Base-by-base conservation (phyloP, 92 coral and sea anemone genomes). In the Paragorgia papillata region DNA sequence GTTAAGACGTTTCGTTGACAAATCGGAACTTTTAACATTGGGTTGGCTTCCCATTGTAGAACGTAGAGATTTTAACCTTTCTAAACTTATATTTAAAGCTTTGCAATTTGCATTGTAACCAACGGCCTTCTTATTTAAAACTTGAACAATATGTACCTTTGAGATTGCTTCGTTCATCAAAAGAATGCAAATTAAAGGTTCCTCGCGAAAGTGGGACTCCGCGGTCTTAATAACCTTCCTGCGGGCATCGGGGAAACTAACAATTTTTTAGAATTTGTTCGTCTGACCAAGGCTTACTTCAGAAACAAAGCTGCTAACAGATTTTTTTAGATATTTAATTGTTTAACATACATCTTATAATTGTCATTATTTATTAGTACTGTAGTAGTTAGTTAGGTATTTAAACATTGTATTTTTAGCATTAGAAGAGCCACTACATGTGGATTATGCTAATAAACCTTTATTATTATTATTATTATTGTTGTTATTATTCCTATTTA, bases 11-110 rank as follows among this genome's bases (percentile, higher is more conserved):
- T 74, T 27, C 55, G 79, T 50, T 22, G 41, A 26, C 21, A 18
- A 26, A 46, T 35, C 21, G 43, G 77, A 70, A 28, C 17, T 37
- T 39, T 67, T 67, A 20, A 44, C 62, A 39, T 56, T 77, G 13
- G 65, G 65, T 59, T 77, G 74, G 82, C 74, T 77, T 27, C 83
- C 83, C 22, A 29, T 79, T 39, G 44, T 57, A 37, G 83, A 79
- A 67, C 62, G 76, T 28, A 46, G 40, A 0, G 82, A 77, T 25
- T 49, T 59, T 63, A 43, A 77, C 54, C 34, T 77, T 18, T 31
- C 56, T 33, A 33, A 67, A 31, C 21, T 34, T 29, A 34, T 46
- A 62, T 67, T 39, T 32, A 71, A 60, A 76, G 17, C 40, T n/a
- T n/a, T n/a, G n/a, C n/a, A n/a, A n/a, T 41, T 20, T 67, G 57